A percentile compares a stretch with the other conserved stretches of the same genome.
These are phyloP conservation scores for Digitonthophagus gazella DNA, from an alignment of 2,888 invertebrate species.

Conservation along the genomic window DNA sequence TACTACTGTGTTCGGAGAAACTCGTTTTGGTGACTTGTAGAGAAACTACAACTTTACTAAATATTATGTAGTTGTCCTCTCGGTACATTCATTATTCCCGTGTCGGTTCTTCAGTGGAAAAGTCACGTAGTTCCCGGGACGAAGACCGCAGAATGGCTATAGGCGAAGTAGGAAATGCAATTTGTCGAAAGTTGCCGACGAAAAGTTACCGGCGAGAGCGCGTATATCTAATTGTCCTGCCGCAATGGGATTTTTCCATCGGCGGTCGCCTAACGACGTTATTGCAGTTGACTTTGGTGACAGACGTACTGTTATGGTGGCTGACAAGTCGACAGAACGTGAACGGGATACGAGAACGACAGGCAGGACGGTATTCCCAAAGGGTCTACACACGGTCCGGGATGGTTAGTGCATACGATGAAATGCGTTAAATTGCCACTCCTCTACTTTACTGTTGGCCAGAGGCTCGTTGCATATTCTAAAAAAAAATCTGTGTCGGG, in stretches of 20 bases:
- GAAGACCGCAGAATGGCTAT: not conserved
- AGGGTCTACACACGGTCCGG: not conserved
- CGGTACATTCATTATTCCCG: not conserved
- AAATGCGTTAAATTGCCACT: not conserved
- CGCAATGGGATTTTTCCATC: not conserved
- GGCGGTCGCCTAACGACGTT: not conserved
- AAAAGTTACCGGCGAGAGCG: not conserved
- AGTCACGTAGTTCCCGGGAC: not conserved
- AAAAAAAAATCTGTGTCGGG: not conserved
- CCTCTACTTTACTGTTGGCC: not conserved
- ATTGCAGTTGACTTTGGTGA: conserved; percentile 13
- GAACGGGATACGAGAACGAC: conserved; percentile 2
- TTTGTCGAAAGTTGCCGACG: conserved; percentile 3
- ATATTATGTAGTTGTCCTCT: not conserved
- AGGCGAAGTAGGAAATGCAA: conserved; percentile 3
- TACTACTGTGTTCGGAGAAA: not conserved
- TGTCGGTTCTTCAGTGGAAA: not conserved
- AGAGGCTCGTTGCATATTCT: not conserved
- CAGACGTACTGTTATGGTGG: conserved; percentile 10
- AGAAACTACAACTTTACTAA: not conserved
- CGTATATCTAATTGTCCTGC: not conserved
- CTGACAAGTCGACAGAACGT: conserved; percentile 10
- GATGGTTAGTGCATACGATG: not conserved
- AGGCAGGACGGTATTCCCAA: not conserved
- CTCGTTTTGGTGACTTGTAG: not conserved